Evolutionary conservation across 2,888 invertebrate genomes (phyloP), one percentile per base, ranked within the genome.

Genomic region (Noctua janthe): DNA sequence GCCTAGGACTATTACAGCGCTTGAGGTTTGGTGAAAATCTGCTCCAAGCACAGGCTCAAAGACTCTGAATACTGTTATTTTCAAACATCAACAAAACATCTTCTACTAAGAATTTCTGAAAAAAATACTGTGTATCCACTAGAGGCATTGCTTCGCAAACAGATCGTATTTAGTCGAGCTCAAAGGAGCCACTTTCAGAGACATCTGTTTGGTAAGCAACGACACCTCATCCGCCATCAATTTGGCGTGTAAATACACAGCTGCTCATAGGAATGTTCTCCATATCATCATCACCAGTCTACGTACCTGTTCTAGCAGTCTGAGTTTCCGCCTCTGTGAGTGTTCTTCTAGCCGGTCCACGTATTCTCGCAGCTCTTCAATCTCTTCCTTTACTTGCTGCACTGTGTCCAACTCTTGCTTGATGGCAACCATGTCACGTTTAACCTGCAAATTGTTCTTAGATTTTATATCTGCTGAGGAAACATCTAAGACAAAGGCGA

Each of bases 391-490:
- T 91, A 99, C 99, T 96, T 99, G 99, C 97, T 99, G 99, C 92
- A 99, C 99, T 86, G 99, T 98, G 96, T 99, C 99, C 95, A 99
- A 97, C 97, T 99, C 99, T 95, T 99, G 98, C 97, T 99, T 99
- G 97, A 99, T 99, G 94, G 99, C 99, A 92, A 99, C 99, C 99
- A 99, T 99, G 97, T 99, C 99, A 93, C 99, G 98, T 97, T 99
- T 99, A 91, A 99, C 98, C 97, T 98, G 94, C 17, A 87, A 66
- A 77, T 10, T 11, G 23, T 15, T 4, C 39, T 49, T 8, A n/a
- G 5, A 1, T 76, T 62, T 74, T 10, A 84, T 39, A 59, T 13
- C 47, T 47, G 8, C 17, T 64, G 29, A 17, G 17, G n/a, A 47
- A n/a, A n/a, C 11, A 15, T 69, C 13, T 3, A 47, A 66, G 3